Evolutionary conservation across 2,797 vertebrate species (phyloP).

Genomic region (Pagetopsis macropterus): DNA sequence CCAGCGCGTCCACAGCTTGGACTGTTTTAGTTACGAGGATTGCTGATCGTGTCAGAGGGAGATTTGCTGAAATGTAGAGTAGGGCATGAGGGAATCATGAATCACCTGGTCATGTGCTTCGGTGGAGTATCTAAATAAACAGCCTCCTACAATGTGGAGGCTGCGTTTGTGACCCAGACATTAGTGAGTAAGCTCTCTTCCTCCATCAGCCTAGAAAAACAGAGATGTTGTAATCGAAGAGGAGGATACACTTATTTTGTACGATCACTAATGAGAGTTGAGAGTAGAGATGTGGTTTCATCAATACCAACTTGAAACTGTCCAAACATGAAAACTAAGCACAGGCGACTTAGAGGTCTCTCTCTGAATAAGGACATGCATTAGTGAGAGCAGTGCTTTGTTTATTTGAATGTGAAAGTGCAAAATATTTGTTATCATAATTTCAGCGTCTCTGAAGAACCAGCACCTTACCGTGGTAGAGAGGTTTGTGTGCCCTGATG

Average conservation of each 20-base stretch:
- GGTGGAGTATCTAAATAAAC: slow-evolving; percentile 8
- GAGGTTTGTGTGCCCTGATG: no score
- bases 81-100: slow-evolving; percentile 31
- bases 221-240: background rate
- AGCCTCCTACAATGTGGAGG: slow-evolving; percentile 23
- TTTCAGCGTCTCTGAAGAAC: no score
- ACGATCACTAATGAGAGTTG: background rate
- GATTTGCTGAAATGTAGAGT: slow-evolving; percentile 17
- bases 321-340: background rate
- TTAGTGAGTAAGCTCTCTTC: slow-evolving; percentile 16
- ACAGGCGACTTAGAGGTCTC: background rate
- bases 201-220: background rate
- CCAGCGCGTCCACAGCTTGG: background rate
- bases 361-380: background rate
- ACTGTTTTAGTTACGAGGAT: slow-evolving; percentile 2
- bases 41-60: background rate
- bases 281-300: background rate
- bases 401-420: no score
- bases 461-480: no score
- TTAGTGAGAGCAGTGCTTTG: no score
- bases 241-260: background rate
- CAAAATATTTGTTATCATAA: no score
- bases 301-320: background rate
- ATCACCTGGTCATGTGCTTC: slow-evolving; percentile 26
- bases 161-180: slow-evolving; percentile 24